Evolutionary conservation across 1,140 invertebrate genomes (phyloP).

Genomic region (Neuroterus valhalla): DNA sequence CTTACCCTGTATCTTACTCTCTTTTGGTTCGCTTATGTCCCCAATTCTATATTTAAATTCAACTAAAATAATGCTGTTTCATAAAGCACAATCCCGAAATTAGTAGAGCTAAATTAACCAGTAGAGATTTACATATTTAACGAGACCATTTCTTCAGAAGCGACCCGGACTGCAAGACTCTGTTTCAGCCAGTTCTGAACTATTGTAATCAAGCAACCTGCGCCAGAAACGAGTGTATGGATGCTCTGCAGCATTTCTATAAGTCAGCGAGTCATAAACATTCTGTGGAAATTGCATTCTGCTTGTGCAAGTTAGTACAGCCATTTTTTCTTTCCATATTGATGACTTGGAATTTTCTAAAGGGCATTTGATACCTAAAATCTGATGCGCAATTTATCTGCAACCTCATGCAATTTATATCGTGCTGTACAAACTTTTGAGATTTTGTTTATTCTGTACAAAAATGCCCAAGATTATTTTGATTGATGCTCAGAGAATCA

Average conservation of each 20-base stretch:
- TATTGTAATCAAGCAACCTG: constrained; percentile 86
- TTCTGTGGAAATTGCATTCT: constrained; percentile 92
- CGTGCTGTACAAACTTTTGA: too few relatives aligned
- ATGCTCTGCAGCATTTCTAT: constrained; percentile 89
- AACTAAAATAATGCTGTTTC: constrained; percentile 31
- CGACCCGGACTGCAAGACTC: constrained; percentile 83
- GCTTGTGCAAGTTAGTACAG: constrained; percentile 90
- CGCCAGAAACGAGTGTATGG: constrained; percentile 90
- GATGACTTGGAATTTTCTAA: too few relatives aligned
- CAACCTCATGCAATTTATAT: too few relatives aligned
- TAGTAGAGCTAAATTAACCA: constrained; percentile 39
- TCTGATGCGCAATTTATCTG: too few relatives aligned
- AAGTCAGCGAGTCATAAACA: constrained; percentile 84
- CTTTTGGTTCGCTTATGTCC: constrained; percentile 6
- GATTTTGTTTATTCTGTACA: too few relatives aligned
- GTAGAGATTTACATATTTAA: constrained; percentile 47
- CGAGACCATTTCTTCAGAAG: constrained; percentile 74
- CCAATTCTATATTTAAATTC: constrained; percentile 35
- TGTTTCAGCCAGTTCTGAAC: constrained; percentile 86
- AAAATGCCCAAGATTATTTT: too few relatives aligned
- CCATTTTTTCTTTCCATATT: too few relatives aligned
- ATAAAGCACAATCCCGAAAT: constrained; percentile 21
- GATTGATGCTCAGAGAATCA: too few relatives aligned
- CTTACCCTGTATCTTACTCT: constrained; percentile 28
- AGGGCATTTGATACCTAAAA: too few relatives aligned